Base-by-base conservation (phyloP, 2,113 vertebrate genomes). In the Anser cygnoides region DNA sequence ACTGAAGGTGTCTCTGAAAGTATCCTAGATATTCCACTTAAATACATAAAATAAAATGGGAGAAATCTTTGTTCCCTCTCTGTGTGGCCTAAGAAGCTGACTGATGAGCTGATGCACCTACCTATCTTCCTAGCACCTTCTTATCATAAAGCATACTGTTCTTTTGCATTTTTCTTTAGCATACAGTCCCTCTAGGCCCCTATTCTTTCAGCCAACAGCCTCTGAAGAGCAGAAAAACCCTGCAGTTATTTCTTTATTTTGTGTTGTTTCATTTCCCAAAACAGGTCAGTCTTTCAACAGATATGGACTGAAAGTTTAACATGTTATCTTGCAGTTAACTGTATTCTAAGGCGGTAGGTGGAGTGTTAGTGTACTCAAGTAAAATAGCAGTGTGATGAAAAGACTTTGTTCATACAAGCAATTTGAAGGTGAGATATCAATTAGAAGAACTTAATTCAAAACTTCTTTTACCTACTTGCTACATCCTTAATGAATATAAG, bases 401-500 rank as follows among this genome's bases (percentile, higher is more conserved):
- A 84, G 29, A 17, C n/a, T 70, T 92, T 33, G 75, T 94, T 96
- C 77, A 66, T 88, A 31, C 52, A 14, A 83, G 29, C 17, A 55
- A 87, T 86, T 90, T 71, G 49, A 95, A 86, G 29, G 49, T 78
- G 65, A 86, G 55, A 76, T 95, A 86, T 90, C 3, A 89, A 84
- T 92, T 70, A 93, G 46, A 80, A 92, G 73, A 89, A 84, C 52
- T 70, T 94, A 21, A 92, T 94, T 91, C 71, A 89, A 89, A 92
- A 86, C 39, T 88, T 77, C 35, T 70, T 95, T 92, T 87, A 84
- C 61, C 31, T 82, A 49, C 29, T 9, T 63, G 8, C 2, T 83
- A 74, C 61, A 84, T 62, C 16, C 33, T 82, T 76, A 79, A 92
- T 81, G 39, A 86, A 94, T 86, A 78, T 44, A 90, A 95, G 89